Evolutionary conservation across 2,113 vertebrate genomes (phyloP), one percentile per base, ranked within the genome.

Genomic region (Melanotaenia duboulayi): DNA sequence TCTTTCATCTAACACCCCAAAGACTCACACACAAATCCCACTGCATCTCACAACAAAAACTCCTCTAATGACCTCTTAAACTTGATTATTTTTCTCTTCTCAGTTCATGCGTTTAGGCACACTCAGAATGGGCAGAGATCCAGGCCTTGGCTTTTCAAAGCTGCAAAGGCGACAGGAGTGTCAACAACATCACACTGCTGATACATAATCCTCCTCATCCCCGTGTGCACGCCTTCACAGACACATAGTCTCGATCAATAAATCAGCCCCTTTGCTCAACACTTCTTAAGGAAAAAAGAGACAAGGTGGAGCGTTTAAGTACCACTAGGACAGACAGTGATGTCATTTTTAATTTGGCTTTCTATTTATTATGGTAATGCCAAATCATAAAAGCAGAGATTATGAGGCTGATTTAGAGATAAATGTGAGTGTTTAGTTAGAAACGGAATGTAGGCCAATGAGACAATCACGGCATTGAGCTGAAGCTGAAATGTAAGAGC

Each of bases 111-210:
- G 73, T 80, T 82, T 61, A 80, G 66, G 87, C 59, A 35, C 66
- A 70, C 66, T 72, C 25, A 22, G 44, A 14, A 19, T 8, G 68
- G 88, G 80, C 85, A 80, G 69, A 40, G 42, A 22, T 70, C 82
- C 84, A 86, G 86, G 66, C 49, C 76, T 76, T 80, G 78, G 67
- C 78, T 75, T 76, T 80, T 80, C 5, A n/a, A 64, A 65, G 76
- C 76, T 79, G 74, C 76, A 67, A 82, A 83, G 79, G 76, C 46
- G 71, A 89, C 87, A 85, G 79, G 64, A 85, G 85, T 72, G 85
- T 92, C 88, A 90, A 89, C 89, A 91, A 62, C 76, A 87, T 90
- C 79, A 70, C 51, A 71, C 76, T 64, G 72, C 42, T 52, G 85
- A 81, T 58, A 81, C 81, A 82, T 87, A 89, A 88, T 90, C 80